Evolutionary conservation across 2,888 invertebrate species (phyloP).

Genomic region (Gryllus longicercus): DNA sequence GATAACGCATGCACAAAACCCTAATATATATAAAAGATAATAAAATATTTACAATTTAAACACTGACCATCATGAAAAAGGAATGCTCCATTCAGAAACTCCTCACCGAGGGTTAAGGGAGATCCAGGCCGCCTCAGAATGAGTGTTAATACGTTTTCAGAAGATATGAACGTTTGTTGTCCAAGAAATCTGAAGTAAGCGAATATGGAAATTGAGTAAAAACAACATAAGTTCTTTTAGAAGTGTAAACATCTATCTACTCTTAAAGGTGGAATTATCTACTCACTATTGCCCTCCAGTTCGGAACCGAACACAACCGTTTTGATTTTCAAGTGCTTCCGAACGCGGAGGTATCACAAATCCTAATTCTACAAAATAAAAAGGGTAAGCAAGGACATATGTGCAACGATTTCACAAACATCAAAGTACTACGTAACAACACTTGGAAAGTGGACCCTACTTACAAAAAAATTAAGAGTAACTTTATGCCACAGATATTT

Average conservation of each 20-base stretch:
- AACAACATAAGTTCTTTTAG: background rate
- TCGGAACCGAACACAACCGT: too few relatives aligned
- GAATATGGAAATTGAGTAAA: background rate
- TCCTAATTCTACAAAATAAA: too few relatives aligned
- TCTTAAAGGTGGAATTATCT: background rate
- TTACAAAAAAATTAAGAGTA: too few relatives aligned
- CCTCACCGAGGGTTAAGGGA: constrained; percentile 51
- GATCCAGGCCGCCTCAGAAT: constrained; percentile 52
- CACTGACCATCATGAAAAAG: constrained; percentile 70
- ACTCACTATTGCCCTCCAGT: too few relatives aligned
- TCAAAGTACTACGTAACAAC: background rate
- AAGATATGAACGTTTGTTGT: constrained; percentile 63
- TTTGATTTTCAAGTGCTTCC: too few relatives aligned
- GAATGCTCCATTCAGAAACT: constrained; percentile 70
- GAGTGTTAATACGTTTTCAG: constrained; percentile 62
- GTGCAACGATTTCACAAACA: too few relatives aligned
- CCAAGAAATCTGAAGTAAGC: constrained; percentile 54
- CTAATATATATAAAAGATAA: too few relatives aligned
- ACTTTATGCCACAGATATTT: too few relatives aligned
- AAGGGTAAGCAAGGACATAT: too few relatives aligned
- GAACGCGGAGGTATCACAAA: too few relatives aligned
- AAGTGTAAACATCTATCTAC: background rate
- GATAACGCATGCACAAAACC: too few relatives aligned
- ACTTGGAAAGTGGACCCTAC: constrained; percentile 32
- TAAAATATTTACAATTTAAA: too few relatives aligned